Conservation (phyloP, 2,113 vertebrate species). For the Dicrurus megarhynchus region DNA sequence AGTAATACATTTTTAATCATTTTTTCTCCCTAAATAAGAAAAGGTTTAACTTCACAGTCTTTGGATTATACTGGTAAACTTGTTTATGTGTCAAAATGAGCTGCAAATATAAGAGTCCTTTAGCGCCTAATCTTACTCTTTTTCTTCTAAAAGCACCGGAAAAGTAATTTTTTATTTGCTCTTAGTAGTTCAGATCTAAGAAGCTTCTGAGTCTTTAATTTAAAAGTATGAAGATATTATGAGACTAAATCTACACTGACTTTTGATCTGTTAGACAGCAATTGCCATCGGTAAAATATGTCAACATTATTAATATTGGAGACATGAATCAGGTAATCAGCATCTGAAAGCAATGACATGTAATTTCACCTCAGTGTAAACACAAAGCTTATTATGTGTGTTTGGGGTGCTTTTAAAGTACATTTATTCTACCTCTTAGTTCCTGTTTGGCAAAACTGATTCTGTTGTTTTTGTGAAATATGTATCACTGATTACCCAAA, state of each 20-base stretch:
- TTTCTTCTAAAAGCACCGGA: slow-evolving; percentile 13
- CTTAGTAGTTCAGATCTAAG: slow-evolving; percentile 62
- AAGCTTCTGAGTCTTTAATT: slow-evolving; percentile 62
- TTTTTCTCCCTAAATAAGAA: slow-evolving; percentile 51
- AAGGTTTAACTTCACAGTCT: slow-evolving; percentile 59
- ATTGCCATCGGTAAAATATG: slow-evolving; percentile 58
- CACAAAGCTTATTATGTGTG: background rate
- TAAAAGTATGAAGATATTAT: slow-evolving; percentile 63
- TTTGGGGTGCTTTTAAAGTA: background rate
- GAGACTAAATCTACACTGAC: slow-evolving; percentile 70
- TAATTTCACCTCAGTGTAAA: slow-evolving; percentile 49
- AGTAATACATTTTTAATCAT: slow-evolving; percentile 2
- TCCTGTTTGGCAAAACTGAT: background rate
- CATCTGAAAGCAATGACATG: slow-evolving; percentile 9
- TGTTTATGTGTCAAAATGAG: slow-evolving; percentile 52
- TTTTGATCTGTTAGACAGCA: slow-evolving; percentile 38
- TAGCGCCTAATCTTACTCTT: slow-evolving; percentile 54
- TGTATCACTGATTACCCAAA: background rate
- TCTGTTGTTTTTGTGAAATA: background rate
- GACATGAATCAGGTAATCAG: slow-evolving; percentile 17
- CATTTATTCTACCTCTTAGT: background rate
- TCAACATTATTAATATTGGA: slow-evolving; percentile 43
- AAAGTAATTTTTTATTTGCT: slow-evolving; percentile 68
- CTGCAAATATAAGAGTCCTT: slow-evolving; percentile 58
- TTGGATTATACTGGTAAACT: slow-evolving; percentile 74